These are phyloP conservation scores for Limnephilus auricula DNA, from an alignment of 2,888 invertebrate species.

Conservation along the genomic window DNA sequence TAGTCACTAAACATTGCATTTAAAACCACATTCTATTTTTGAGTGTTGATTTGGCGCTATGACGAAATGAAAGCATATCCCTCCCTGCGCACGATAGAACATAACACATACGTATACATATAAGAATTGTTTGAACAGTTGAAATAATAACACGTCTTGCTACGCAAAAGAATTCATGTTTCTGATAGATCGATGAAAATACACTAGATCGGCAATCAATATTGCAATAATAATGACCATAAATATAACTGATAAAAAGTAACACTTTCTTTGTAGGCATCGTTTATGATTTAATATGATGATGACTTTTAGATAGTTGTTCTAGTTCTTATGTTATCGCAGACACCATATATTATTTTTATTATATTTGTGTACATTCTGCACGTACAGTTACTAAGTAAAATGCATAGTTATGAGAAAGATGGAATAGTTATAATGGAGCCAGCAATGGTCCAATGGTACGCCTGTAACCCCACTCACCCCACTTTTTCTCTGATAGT, in stretches of 20 bases:
- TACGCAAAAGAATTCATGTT: not conserved
- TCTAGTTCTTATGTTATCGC: no score
- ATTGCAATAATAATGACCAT: no score
- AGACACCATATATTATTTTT: no score
- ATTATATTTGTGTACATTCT: no score
- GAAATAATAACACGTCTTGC: not conserved
- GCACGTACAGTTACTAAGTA: no score
- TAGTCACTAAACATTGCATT: not conserved
- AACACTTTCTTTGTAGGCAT: no score
- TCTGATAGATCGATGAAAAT: not conserved
- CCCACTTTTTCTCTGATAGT: not conserved
- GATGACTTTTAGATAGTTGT: no score
- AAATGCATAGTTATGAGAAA: not conserved
- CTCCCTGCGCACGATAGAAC: not conserved
- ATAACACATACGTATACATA: not conserved
- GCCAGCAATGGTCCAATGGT: no score
- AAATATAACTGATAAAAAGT: no score
- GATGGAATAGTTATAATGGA: not conserved
- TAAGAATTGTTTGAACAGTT: not conserved
- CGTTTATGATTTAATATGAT: no score
- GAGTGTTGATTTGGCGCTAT: not conserved
- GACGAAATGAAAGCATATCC: not conserved
- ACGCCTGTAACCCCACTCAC: not conserved
- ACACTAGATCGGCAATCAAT: not conserved
- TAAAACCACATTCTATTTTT: not conserved